Base-by-base conservation (phyloP, 2,888 invertebrate species). In the Catocala fraxini region DNA sequence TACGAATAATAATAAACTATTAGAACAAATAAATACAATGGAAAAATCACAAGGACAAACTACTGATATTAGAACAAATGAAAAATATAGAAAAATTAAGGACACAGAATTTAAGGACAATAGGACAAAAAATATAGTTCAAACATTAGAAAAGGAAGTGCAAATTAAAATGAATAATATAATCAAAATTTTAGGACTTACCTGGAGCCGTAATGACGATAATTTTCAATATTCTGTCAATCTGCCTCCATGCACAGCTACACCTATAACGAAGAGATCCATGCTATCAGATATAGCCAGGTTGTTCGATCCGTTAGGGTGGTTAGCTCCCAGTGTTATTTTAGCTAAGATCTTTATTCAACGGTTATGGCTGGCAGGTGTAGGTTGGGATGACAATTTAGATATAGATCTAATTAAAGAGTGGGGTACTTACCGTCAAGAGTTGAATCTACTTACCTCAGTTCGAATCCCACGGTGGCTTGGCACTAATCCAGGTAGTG, bases 251-350 rank as follows among this genome's bases (percentile, higher is more conserved):
- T 43, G 53, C 4, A 11, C 48, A 6, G 15, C 5, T 10, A 48
- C 25, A 25, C 25, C 61, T 4, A 47, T 70, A 15, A 74, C 75
- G n/a, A 79, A 70, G 53, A 39, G 77, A 71, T 47, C 58, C 60
- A 55, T 75, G 65, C 15, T 77, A 68, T 49, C 78, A 64, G 65
- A 73, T 59, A 65, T 62, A 66, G 41, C 75, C 63, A 72, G 56
- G 62, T 42, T 76, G 7, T 68, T 52, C 41, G 65, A 68, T 47
- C 62, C 68, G 11, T 12, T 63, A 45, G 64, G 68, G 5, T 68
- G 58, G 64, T 39, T 67, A 35, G 42, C 54, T 4, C 63, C 66
- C n/a, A 43, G 45, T 33, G 51, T 64, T 0, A 52, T 57, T 25
- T 9, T 41, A 13, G 64, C 64, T 4, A 68, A 68, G 4, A 15